phyloP scores from a whole-genome alignment of 1,140 invertebrate genomes.

The Meloidogyne hapla region DNA sequence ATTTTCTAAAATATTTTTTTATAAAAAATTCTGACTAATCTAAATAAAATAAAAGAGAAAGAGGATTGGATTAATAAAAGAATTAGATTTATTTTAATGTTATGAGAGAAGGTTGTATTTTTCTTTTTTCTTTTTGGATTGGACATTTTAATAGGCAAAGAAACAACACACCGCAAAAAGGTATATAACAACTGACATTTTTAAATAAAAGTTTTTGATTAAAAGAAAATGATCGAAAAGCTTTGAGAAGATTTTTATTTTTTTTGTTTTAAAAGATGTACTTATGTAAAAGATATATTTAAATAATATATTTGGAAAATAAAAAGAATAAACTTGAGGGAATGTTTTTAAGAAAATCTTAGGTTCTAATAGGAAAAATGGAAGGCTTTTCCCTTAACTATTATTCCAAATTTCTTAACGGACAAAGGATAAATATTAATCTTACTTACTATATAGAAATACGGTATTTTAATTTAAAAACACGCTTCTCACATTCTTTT shows the following conservation, averaged over 20 bases:
- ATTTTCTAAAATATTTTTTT: too few relatives aligned
- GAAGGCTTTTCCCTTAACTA: too few relatives aligned
- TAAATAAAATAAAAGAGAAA: not conserved
- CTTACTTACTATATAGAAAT: too few relatives aligned
- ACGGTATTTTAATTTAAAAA: too few relatives aligned
- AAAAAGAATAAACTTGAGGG: not conserved
- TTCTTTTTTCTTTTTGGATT: not conserved
- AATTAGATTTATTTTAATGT: not conserved
- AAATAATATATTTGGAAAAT: not conserved
- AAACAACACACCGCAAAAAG: slow-evolving; percentile 4
- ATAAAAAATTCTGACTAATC: not conserved
- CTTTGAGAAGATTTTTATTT: not conserved
- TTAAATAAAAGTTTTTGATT: not conserved
- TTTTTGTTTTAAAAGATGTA: not conserved
- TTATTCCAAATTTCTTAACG: too few relatives aligned
- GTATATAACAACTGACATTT: not conserved
- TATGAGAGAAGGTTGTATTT: not conserved
- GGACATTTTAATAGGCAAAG: not conserved
- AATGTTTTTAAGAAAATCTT: not conserved
- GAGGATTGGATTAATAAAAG: not conserved
- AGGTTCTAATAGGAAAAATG: too few relatives aligned
- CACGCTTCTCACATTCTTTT: too few relatives aligned
- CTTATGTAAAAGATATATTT: not conserved
- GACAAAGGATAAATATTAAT: too few relatives aligned
- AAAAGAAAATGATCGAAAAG: not conserved